Evolutionary conservation across 2,888 invertebrate species (phyloP).

Genomic region (Patella ulyssiponensis): DNA sequence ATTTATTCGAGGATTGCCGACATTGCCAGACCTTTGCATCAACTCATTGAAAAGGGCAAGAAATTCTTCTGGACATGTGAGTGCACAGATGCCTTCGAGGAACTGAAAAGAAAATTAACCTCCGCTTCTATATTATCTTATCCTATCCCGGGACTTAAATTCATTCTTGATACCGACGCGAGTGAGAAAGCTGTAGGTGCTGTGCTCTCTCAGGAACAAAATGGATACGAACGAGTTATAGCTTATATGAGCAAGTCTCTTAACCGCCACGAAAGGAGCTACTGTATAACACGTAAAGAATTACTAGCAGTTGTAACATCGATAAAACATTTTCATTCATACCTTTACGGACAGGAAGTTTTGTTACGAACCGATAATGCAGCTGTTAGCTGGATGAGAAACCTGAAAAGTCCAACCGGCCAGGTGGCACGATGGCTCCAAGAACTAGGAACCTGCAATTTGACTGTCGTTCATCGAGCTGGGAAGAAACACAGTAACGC

Average conservation of each 20-base stretch:
- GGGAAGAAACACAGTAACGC: constrained; percentile 12
- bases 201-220: no score
- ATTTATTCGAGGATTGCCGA: constrained; percentile 30
- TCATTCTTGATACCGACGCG: constrained; percentile 25
- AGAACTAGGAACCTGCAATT: constrained; percentile 12
- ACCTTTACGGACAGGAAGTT: constrained; percentile 21
- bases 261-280: no score
- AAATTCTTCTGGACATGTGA: constrained; percentile 17
- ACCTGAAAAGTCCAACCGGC: constrained; percentile 3
- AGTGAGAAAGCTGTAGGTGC: constrained; percentile 17
- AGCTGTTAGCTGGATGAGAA: constrained; percentile 16
- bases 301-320: constrained; percentile 18
- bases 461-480: constrained; percentile 12
- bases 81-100: constrained; percentile 22
- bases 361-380: constrained; percentile 21
- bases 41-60: constrained; percentile 11
- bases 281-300: no score
- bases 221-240: no score
- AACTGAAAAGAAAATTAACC: constrained; percentile 18
- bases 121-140: constrained; percentile 17
- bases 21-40: constrained; percentile 30
- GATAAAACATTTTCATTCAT: constrained; percentile 16
- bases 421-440: constrained; percentile 22
- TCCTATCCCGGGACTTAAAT: constrained; percentile 10
- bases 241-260: no score